Base-by-base conservation (phyloP, 2,888 invertebrate species). In the Melieria picta region DNA sequence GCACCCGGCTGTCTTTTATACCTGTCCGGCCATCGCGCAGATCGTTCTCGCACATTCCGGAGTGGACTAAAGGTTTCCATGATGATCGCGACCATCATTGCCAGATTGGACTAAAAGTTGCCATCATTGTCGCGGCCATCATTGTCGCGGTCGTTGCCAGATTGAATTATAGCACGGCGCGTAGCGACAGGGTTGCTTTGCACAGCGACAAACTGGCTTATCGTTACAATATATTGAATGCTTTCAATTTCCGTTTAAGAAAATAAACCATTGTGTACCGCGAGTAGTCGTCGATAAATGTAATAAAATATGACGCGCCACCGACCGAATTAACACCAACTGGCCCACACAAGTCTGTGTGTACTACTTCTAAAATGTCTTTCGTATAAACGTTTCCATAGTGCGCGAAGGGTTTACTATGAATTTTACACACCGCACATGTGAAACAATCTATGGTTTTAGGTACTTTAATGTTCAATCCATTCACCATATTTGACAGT, bases 401-500 rank as follows among this genome's bases (percentile, higher is more conserved):
- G 10, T n/a, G 6, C 5, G 7, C 11, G 43, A 48, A 62, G 3
- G 52, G 57, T 10, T 57, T 16, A 9, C 13, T 5, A 57, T 57
- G 57, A n/a, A 64, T 56, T 60, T 70, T 70, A 10, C 70, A 70
- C 4, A 58, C 30, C 5, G 63, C 68, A 13, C 68, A 50, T 1
- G 4, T 57, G 4, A 57, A 11, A 43, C 57, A 46, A 5, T 65
- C 56, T 45, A 65, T 42, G 13, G 30, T 61, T 61, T 52, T 50
- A 10, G 43, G 45, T 13, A 71, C 42, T 46, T 71, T 65, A 3
- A 62, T 43, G 0, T 71, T n/a, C 16, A 65, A 61, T 5, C 71
- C 66, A 55, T 65, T 65, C 4, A 62, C 62, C 66, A 71, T 71
- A 47, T 66, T 45, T 9, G 47, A 46, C 64, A 63, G 50, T 68